Evolutionary conservation across 2,113 vertebrate genomes (phyloP), one percentile per base, ranked within the genome.

Genomic region (Telmatochromis sp.): DNA sequence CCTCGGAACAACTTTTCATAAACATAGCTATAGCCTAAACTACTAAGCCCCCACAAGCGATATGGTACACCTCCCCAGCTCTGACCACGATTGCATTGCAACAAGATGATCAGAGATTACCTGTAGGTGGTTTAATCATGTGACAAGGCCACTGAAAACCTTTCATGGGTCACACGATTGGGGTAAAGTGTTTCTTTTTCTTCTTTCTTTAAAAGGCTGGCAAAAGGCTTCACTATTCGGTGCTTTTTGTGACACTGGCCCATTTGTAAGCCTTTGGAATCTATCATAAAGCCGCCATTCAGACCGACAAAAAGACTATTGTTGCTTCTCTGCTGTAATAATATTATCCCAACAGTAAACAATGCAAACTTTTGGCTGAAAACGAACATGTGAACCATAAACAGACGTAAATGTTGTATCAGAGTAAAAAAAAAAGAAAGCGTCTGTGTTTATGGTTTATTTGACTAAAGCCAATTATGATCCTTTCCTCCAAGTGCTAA

Each of bases 231-330:
- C 84, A 89, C n/a, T 87, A 47, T 87, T 80, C 49, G n/a, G 19
- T 17, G 75, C 5, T 12, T 82, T 92, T 91, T 92, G 89, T 89
- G 89, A 93, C 88, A 93, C 80, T 91, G 86, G 54, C 82, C 49
- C 57, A 4, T 85, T 81, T 86, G 88, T 85, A 6, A 73, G 81
- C 15, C 86, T 87, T 91, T 93, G 91, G 91, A 87, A 11, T 63
- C 60, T 45, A 47, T 89, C 87, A 93, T 90, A 93, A 93, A 87
- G 92, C 81, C 49, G 23, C 87, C 87, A 93, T 95, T 95, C 83
- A 94, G 54, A 6, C 45, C 21, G n/a, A 94, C 86, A 94, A 83
- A 92, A 93, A 82, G 80, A 49, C 89, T 58, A 88, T 93, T 94
- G 89, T 88, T 88, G 78, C 73, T 65, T 85, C 51, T 73, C 85